Evolutionary conservation across 2,888 invertebrate genomes (phyloP).

Genomic region (Nephrotoma appendiculata): DNA sequence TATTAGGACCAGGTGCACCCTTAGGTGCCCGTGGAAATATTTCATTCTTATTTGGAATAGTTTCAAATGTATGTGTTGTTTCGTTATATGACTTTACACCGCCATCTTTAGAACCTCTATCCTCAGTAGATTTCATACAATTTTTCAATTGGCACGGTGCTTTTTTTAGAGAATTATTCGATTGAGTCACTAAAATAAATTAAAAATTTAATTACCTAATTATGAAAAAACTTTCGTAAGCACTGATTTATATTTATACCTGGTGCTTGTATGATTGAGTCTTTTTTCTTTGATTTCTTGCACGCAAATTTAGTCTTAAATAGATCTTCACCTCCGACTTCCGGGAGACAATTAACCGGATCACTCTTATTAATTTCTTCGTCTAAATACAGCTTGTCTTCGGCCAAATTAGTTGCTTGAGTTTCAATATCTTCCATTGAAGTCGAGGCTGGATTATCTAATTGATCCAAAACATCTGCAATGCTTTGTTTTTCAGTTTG

Average conservation of each 20-base stretch:
- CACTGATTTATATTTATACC: neutral
- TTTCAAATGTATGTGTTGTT: neutral
- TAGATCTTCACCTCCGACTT: neutral
- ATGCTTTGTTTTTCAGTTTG: neutral
- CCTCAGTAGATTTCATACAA: neutral
- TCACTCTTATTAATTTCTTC: conserved; percentile 1
- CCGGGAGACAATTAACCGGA: neutral
- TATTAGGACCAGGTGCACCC: neutral
- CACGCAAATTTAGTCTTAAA: neutral
- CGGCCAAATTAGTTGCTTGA: neutral
- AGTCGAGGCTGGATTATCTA: neutral
- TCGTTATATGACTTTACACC: neutral
- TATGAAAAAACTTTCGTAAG: neutral
- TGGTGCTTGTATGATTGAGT: neutral
- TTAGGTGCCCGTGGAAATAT: neutral
- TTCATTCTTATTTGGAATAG: neutral
- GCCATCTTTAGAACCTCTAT: neutral
- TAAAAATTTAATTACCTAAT: neutral
- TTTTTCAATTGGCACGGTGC: neutral
- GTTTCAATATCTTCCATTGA: neutral
- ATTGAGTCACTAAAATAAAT: neutral
- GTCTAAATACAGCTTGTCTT: neutral
- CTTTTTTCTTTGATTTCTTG: neutral
- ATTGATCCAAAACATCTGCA: neutral
- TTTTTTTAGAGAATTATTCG: neutral